These are phyloP conservation scores for Anodontia alba DNA, from an alignment of 2,888 invertebrate species.

Conservation along the genomic window DNA sequence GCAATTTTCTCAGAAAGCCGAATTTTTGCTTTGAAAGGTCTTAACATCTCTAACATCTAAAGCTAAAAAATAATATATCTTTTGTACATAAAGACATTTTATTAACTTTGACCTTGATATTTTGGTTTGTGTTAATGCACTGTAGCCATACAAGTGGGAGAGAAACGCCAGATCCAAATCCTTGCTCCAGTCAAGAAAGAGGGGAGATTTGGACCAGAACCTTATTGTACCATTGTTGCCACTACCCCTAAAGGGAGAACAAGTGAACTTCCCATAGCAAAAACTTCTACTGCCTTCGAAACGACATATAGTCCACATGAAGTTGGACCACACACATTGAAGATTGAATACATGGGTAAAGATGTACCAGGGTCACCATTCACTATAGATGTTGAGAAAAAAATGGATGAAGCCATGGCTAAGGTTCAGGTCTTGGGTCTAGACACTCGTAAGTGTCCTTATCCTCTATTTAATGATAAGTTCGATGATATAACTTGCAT, in stretches of 20 bases:
- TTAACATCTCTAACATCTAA: too few relatives aligned
- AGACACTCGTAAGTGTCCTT: constrained; percentile 92
- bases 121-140: neutral
- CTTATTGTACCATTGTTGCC: constrained; percentile 70
- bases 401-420: constrained; percentile 73
- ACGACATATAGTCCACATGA: constrained; percentile 84
- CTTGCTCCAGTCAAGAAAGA: constrained; percentile 25
- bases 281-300: constrained; percentile 89
- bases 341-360: constrained; percentile 84
- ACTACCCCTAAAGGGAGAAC: constrained; percentile 87
- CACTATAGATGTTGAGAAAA: constrained; percentile 83
- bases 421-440: constrained; percentile 89
- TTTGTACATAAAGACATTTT: too few relatives aligned
- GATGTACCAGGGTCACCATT: constrained; percentile 85
- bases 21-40: too few relatives aligned
- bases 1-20: too few relatives aligned
- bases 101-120: too few relatives aligned
- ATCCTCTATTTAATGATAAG: too few relatives aligned
- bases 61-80: too few relatives aligned
- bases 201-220: constrained; percentile 55
- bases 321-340: constrained; percentile 82
- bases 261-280: constrained; percentile 89
- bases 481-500: too few relatives aligned
- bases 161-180: constrained; percentile 59
- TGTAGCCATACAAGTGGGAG: constrained; percentile 60